A percentile compares a stretch with the other conserved stretches of the same genome.
Evolutionary conservation across 2,888 invertebrate species (phyloP).

Genomic region (Spicauda simplicius): DNA sequence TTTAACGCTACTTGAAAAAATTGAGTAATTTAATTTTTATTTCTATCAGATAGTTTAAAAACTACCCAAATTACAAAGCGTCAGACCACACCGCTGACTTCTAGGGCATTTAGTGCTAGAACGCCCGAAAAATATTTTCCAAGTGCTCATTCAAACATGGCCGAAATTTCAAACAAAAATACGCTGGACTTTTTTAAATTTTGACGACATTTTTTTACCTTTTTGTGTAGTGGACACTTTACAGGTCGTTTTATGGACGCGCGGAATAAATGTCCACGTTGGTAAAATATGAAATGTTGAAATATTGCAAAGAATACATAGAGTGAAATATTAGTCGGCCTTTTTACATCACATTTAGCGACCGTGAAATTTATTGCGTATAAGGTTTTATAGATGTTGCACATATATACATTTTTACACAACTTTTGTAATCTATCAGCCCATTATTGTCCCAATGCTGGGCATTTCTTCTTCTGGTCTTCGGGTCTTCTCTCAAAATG

Average conservation of each 20-base stretch:
- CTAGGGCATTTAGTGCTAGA: slow-evolving; percentile 2
- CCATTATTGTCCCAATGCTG: too few species aligned
- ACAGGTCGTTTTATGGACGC: slow-evolving; percentile 2
- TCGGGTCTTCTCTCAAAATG: too few species aligned
- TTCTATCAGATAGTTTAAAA: not conserved
- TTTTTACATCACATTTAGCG: too few species aligned
- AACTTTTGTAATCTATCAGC: too few species aligned
- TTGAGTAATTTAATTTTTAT: not conserved
- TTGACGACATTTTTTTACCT: slow-evolving; percentile 7
- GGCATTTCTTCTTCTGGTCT: too few species aligned
- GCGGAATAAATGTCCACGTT: not conserved
- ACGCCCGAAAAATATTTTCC: slow-evolving; percentile 16
- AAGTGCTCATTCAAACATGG: slow-evolving; percentile 18
- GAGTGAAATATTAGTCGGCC: too few species aligned
- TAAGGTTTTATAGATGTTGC: too few species aligned
- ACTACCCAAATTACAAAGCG: not conserved
- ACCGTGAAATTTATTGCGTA: too few species aligned
- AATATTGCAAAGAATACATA: not conserved
- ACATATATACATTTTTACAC: too few species aligned
- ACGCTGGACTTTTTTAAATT: slow-evolving; percentile 6
- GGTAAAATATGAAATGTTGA: not conserved
- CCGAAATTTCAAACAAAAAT: slow-evolving; percentile 15
- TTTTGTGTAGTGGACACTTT: slow-evolving; percentile 3
- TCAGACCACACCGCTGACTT: slow-evolving; percentile 1
- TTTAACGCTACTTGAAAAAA: too few species aligned